phyloP scores from a whole-genome alignment of 2,113 vertebrate species.

The Heliornis fulica region DNA sequence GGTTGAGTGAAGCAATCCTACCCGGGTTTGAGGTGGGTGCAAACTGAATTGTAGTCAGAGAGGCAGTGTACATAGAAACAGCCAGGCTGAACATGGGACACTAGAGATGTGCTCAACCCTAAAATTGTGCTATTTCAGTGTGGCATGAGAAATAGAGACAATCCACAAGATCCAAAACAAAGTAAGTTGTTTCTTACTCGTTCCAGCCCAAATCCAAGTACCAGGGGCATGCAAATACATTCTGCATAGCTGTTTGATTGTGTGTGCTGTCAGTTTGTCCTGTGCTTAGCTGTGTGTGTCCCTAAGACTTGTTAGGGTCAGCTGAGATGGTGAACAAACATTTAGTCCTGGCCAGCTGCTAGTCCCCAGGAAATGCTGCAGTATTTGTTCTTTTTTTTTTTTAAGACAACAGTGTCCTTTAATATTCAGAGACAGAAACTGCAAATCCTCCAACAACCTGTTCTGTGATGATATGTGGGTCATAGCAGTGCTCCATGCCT shows the following conservation, averaged over 20 bases:
- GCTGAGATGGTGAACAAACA: background rate
- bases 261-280: background rate
- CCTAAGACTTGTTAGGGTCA: background rate
- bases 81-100: background rate
- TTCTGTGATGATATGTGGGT: background rate
- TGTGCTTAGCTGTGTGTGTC: background rate
- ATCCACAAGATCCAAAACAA: background rate
- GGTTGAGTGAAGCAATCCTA: background rate
- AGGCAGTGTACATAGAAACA: rapidly evolving
- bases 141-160: background rate
- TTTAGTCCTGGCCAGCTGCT: background rate
- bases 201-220: background rate
- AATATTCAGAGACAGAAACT: background rate
- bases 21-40: background rate
- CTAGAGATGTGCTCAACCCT: background rate
- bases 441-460: background rate
- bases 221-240: background rate
- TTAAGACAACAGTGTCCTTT: background rate
- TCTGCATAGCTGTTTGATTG: background rate
- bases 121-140: rapidly evolving
- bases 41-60: background rate
- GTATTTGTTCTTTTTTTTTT: background rate
- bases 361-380: background rate
- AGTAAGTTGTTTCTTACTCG: background rate
- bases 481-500: background rate